Evolutionary conservation across 2,888 invertebrate species (phyloP).

Genomic region (Homarus gammarus): DNA sequence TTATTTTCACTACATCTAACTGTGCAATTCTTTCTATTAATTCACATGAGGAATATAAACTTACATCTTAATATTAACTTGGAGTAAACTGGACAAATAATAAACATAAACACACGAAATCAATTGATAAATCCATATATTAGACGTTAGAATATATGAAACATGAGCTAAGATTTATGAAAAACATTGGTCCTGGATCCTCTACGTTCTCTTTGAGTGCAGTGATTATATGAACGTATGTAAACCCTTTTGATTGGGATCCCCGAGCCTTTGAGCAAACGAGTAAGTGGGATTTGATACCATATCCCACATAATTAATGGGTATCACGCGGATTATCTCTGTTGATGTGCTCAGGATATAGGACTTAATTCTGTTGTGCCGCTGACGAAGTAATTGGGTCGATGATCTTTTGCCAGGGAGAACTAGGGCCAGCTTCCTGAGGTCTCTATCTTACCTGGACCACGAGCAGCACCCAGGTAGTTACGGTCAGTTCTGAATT

Average conservation of each 20-base stretch:
- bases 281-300: conserved; percentile 59
- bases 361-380: conserved; percentile 32
- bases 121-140: no score
- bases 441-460: no score
- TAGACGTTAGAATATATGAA: no score
- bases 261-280: conserved; percentile 52
- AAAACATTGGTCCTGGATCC: no score
- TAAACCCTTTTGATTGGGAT: conserved; percentile 60
- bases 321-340: conserved; percentile 48
- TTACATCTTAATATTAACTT: not conserved
- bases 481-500: no score
- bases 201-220: conserved; percentile 26
- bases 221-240: conserved; percentile 56
- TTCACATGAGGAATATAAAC: not conserved
- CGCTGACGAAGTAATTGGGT: not conserved
- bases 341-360: not conserved
- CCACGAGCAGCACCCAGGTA: no score
- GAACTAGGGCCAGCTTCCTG: not conserved
- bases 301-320: conserved; percentile 67
- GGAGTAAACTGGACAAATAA: not conserved
- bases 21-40: not conserved
- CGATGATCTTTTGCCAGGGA: no score
- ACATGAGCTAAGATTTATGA: no score
- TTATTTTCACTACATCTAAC: not conserved
- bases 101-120: not conserved